Conservation (phyloP, 2,113 vertebrate genomes). For the Meles meles region DNA sequence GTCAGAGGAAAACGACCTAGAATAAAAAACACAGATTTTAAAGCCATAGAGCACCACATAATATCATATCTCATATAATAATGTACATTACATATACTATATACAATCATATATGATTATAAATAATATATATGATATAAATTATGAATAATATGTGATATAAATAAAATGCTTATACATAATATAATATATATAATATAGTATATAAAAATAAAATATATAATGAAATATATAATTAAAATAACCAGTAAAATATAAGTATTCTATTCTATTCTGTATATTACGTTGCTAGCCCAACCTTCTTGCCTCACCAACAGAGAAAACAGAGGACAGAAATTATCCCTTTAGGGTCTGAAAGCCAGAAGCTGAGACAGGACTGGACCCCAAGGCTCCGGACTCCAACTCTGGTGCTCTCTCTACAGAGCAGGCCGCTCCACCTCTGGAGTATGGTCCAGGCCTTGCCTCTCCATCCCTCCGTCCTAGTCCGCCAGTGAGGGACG, state of each 20-base stretch:
- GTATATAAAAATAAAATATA: background rate
- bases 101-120: background rate
- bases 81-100: background rate
- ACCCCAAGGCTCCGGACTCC: background rate
- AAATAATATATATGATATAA: background rate
- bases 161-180: background rate
- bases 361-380: background rate
- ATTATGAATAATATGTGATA: background rate
- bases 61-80: background rate
- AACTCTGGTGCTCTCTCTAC: background rate
- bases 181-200: background rate
- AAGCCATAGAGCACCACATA: background rate
- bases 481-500: background rate
- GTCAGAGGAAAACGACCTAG: background rate
- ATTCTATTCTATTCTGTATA: background rate
- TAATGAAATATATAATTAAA: background rate
- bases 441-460: background rate
- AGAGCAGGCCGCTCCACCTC: background rate
- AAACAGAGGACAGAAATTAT: background rate
- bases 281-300: background rate
- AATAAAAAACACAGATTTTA: background rate
- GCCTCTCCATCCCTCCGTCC: background rate
- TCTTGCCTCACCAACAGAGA: background rate
- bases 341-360: background rate
- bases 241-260: background rate